Base-by-base conservation (phyloP, 2,888 invertebrate genomes). In the Apodemia duryi region DNA sequence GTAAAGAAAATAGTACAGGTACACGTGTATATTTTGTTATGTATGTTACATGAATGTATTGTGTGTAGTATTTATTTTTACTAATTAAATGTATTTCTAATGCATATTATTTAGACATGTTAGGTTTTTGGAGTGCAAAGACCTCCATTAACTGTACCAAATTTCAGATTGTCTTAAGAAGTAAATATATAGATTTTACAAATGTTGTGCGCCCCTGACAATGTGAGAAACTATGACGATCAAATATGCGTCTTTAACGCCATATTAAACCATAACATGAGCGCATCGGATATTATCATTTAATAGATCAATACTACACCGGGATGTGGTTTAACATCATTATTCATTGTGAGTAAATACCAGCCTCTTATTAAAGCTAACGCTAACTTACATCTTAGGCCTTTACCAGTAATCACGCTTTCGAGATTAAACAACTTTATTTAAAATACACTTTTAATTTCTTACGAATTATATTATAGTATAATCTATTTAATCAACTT, bases 321-420 rank as follows among this genome's bases (percentile, higher is more conserved):
- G 77, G 74, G 75, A 86, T 86, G 87, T 77, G 80, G 79, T 72
- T 76, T 69, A 72, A 70, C 69, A 66, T 75, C 68, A 70, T 77
- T 51, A 65, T 79, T 70, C 74, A 73, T 68, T 82, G 88, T 88
- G 75, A 85, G 87, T 84, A 67, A 68, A 69, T 69, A 69, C 64
- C 57, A 65, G 32, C 52, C 29, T 54, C n/a, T 65, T 65, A 65
- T 41, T 65, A 62, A 54, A 46, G 13, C 46, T 46, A 46, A 46
- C 46, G 46, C 46, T 62, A 43, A 46, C 11, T 5, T 11, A 46
- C 49, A 64, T 61, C 46, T 46, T 61, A 28, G 21, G 60, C 49
- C 11, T 54, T 10, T 54, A 32, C 54, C 29, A 28, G 13, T 46
- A 46, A 46, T 46, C 46, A 46, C 46, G 46, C 13, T 46, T 13